Evolutionary conservation across 2,888 invertebrate species (phyloP), one percentile per base, ranked within the genome.

Genomic region (Cinara cedri): DNA sequence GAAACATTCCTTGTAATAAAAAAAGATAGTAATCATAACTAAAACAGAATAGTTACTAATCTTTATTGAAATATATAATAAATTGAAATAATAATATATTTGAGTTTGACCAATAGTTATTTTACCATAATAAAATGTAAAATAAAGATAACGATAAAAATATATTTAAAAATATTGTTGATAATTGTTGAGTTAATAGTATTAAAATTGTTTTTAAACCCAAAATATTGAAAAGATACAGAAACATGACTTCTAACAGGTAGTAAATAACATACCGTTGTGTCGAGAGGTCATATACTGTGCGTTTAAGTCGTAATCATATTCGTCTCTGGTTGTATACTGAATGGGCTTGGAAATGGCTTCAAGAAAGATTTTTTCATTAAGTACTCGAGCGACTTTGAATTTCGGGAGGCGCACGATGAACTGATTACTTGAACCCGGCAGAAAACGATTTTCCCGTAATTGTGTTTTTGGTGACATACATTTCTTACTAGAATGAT

Each of bases 311-410:
- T 68, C 46, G 68, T 68, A 57, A 78, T 78, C 76, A 49, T 78
- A 78, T 16, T 78, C 76, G 34, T 78, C 76, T 34, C 76, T 78
- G n/a, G 76, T 78, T 46, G 76, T 78, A 68, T 78, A 78, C n/a
- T 78, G 76, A 78, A 57, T 24, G 13, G 76, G 55, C 19, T 68
- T 57, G 26, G 68, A 46, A 70, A 78, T 78, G 11, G 76, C 76
- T 78, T 78, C 68, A 19, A 78, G 68, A 78, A 78, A 78, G 16
- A 76, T 76, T 57, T 78, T 78, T 78, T 78, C 57, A 44, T 78
- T 78, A 78, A 78, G 60, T 68, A 78, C 49, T 60, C 68, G 76
- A 60, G 76, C 76, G 14, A 70, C 68, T 78, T 78, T 78, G 68
- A 78, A 70, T 78, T 68, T 78, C 68, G 76, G 76, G 57, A 78